phyloP scores from a whole-genome alignment of 2,888 invertebrate genomes.

The Chaetogeoica ovagalla region DNA sequence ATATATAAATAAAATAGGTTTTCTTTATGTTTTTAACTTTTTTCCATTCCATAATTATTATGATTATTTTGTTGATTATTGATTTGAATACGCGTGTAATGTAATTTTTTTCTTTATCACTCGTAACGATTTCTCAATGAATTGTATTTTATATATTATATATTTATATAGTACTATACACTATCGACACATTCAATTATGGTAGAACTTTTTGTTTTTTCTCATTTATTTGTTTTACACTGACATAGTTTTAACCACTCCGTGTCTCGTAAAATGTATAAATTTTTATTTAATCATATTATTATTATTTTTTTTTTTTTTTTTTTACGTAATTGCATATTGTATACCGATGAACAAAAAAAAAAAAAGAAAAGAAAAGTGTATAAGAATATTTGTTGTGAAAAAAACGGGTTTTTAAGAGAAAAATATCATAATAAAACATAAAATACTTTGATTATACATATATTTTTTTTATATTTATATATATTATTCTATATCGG shows the following conservation, averaged over 20 bases:
- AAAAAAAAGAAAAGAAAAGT: background rate
- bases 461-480: too few relatives aligned
- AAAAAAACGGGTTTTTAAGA: conserved; percentile 16
- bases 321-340: conserved; percentile 39
- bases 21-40: background rate
- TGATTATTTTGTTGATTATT: conserved; percentile 11
- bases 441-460: conserved; percentile 12
- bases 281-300: conserved; percentile 18
- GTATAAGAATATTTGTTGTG: background rate
- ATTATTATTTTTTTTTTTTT: conserved; percentile 21
- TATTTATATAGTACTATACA: background rate
- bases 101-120: conserved; percentile 6
- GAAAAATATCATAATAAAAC: conserved; percentile 32
- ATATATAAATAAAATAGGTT: background rate
- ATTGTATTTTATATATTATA: conserved; percentile 13
- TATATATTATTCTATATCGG: too few relatives aligned
- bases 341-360: conserved; percentile 5
- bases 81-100: background rate
- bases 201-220: background rate
- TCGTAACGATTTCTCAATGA: conserved; percentile 21
- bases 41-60: conserved; percentile 39
- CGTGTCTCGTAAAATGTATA: conserved; percentile 14
- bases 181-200: background rate
- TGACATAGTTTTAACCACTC: conserved; percentile 1
- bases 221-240: background rate